Percentiles rank a stretch among this genome's conserved stretches.
Evolutionary conservation across 2,797 vertebrate species (phyloP).

Genomic region (Poecilia velifera): DNA sequence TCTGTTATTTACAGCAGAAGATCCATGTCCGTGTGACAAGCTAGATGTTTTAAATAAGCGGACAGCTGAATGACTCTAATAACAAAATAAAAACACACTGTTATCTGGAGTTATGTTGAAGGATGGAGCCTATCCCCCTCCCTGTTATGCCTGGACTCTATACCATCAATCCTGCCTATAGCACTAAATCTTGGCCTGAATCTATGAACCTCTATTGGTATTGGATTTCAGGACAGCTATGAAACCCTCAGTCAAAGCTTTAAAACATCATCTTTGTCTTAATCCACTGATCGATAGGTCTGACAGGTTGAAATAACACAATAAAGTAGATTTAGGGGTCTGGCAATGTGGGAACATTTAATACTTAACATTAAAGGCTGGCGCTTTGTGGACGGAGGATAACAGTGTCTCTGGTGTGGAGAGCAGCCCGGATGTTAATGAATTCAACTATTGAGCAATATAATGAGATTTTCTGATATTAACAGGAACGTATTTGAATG

Average conservation of each 20-base stretch:
- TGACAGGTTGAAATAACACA: conserved; percentile 79
- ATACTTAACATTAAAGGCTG: conserved; percentile 62
- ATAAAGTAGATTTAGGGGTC: conserved; percentile 78
- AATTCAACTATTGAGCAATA: neutral
- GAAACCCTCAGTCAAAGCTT: conserved; percentile 75
- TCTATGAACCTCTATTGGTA: conserved; percentile 74
- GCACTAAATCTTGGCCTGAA: conserved; percentile 72
- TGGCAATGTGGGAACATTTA: conserved; percentile 59
- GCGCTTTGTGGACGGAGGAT: conserved; percentile 34
- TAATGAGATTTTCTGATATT: neutral
- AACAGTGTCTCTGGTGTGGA: conserved; percentile 27
- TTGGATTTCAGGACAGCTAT: conserved; percentile 73
- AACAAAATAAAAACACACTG: conserved; percentile 67
- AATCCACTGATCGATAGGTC: conserved; percentile 80
- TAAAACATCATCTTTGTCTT: conserved; percentile 81
- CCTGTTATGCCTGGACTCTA: conserved; percentile 37
- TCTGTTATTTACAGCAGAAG: conserved; percentile 49
- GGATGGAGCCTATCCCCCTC: conserved; percentile 54
- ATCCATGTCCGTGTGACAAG: conserved; percentile 11
- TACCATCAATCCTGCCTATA: conserved; percentile 71
- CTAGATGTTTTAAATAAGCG: conserved; percentile 66
- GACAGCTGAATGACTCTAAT: conserved; percentile 71
- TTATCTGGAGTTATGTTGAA: conserved; percentile 70
- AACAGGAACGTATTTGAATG: neutral
- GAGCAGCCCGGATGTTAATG: conserved; percentile 20